Evolutionary conservation across 2,888 invertebrate genomes (phyloP), one percentile per base, ranked within the genome.

Genomic region (Sialis fuliginosa): DNA sequence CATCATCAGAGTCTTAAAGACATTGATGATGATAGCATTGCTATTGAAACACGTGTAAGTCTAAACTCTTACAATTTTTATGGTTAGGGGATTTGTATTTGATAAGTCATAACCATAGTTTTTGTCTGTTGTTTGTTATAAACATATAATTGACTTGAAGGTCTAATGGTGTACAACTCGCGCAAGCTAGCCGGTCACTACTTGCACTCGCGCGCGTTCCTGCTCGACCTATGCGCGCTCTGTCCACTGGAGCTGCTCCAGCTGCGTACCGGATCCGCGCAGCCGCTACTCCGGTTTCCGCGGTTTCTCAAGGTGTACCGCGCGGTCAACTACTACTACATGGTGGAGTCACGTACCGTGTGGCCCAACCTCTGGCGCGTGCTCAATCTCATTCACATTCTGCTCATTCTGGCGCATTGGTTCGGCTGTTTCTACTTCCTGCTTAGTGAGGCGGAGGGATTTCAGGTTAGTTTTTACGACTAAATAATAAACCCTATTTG

Each of bases 361-460:
- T 95, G 91, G 69, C 95, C 95, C 30, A 95, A 95, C 71, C 76
- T 95, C 63, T 92, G 93, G 88, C 75, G 95, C 10, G 95, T 95
- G 53, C 79, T 91, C 60, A 95, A 93, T 69, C 74, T 95, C 52
- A 89, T 93, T 55, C 95, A 95, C 65, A 92, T 95, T 58, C 75
- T 95, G 53, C 78, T 95, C 57, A 87, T 95, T 59, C 73, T 93
- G 57, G 92, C 93, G 45, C 95, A 95, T 64, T 95, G 95, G 95
- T 95, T 95, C 64, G 95, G 95, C 48, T 95, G 93, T 66, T 95
- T 95, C 72, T 95, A 95, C 72, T 95, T 86, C 69, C 69, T 95
- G 59, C 75, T 95, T 48, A 92, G 92, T 6, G 90, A 93, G 62
- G 84, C 85, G 49, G 90, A 91, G 64, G 84, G 81, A 13, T 89